Percentiles rank a stretch among this genome's conserved stretches.
These are phyloP conservation scores for Rhea americana DNA, from an alignment of 2,113 vertebrate species.

Conservation along the genomic window DNA sequence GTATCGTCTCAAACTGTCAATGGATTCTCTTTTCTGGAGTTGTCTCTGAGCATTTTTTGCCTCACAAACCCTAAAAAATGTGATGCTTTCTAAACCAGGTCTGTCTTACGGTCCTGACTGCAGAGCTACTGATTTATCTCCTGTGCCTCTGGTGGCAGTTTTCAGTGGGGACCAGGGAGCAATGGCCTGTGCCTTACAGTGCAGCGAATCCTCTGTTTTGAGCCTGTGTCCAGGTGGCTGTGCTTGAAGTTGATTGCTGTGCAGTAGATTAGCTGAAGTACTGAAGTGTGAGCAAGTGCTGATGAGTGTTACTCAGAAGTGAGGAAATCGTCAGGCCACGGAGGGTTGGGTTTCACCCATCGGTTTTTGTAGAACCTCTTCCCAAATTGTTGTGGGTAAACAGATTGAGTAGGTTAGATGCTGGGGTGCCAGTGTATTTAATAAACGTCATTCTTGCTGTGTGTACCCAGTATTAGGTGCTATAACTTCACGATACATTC, in stretches of 20 bases:
- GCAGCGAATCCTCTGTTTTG: not conserved
- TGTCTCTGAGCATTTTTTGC: not conserved
- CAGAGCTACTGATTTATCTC: not conserved
- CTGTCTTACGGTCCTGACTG: not conserved
- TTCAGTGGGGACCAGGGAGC: not conserved
- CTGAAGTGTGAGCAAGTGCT: not conserved
- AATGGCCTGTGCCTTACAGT: not conserved
- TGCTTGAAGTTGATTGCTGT: not conserved
- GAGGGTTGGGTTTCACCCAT: not conserved
- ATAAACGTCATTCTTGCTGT: not conserved
- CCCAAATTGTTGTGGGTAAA: not conserved
- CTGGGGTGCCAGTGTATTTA: not conserved
- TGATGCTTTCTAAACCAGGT: not conserved
- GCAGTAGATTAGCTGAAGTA: not conserved
- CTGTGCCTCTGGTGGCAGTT: not conserved
- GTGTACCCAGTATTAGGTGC: not conserved
- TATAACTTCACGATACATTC: not conserved
- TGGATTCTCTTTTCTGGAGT: not conserved
- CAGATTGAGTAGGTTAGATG: not conserved
- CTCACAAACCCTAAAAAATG: not conserved
- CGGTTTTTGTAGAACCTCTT: not conserved
- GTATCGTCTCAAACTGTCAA: not conserved
- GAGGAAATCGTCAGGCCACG: not conserved
- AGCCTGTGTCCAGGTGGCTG: not conserved
- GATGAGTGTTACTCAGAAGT: not conserved